Evolutionary conservation across 2,797 vertebrate genomes (phyloP), one percentile per base, ranked within the genome.

Genomic region (Enteromius paludinosus): DNA sequence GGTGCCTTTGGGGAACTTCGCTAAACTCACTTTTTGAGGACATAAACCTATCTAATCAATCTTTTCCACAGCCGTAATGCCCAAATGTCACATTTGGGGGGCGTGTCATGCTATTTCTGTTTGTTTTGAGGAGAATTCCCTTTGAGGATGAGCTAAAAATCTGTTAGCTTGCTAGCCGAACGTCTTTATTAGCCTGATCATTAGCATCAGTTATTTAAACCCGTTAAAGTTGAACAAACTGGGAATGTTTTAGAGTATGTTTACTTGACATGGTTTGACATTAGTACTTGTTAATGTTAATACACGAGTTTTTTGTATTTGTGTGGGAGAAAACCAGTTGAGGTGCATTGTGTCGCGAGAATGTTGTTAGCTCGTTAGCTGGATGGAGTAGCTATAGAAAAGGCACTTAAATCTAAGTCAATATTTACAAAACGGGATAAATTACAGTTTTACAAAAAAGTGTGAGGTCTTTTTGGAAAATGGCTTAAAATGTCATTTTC

Each of bases 281-380:
- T 17, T 41, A 18, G 17, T 30, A 38, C 25, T 38, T 41, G 20
- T 35, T 74, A 9, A 11, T 41, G 49, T 54, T 38, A 66, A 72
- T 38, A 11, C 30, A 14, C n/a, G 14, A 14, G 66, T 23, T 62
- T 4, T n/a, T 74, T 20, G 20, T 65, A 28, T 73, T 65, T 74
- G 66, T 25, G 25, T 8, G 4, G 11, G 30, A 35, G 56, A 23
- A 30, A 52, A 81, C 14, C 25, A 6, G 30, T 41, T 47, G 33
- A 10, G 23, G 47, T 14, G 12, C n/a, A 30, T n/a, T 66, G 35
- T 45, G 49, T 76, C 25, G 49, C 18, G 72, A 76, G 62, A 82
- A 82, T 76, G 70, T 75, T 49, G 70, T 74, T 66, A 82, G 80
- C 80, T 54, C 15, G 70, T 82, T 82, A 82, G 80, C 80, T 75